Conservation (phyloP, 2,113 vertebrate genomes). For the Corythoichthys haematopterus region DNA sequence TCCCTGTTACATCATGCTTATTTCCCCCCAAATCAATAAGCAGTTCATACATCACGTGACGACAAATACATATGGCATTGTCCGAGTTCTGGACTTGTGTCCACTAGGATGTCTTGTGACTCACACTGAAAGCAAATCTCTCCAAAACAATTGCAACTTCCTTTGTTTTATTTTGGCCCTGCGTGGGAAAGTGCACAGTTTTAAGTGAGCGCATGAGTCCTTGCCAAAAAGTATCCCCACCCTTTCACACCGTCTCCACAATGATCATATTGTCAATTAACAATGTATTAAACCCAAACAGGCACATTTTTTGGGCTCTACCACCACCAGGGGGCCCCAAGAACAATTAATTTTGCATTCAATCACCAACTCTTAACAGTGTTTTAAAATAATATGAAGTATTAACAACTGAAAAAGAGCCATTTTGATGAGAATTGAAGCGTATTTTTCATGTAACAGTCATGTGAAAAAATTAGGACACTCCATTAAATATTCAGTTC, state of each 20-base stretch:
- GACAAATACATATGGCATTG: conserved; percentile 26
- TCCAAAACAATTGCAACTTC: conserved; percentile 96
- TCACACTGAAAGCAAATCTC: conserved; percentile 71
- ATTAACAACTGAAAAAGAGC: too few species aligned
- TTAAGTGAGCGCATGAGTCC: conserved; percentile 83
- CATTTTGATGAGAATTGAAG: too few species aligned
- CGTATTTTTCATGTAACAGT: too few species aligned
- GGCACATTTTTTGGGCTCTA: background rate
- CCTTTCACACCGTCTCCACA: conserved; percentile 82
- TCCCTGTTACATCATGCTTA: conserved; percentile 1
- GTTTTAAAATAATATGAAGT: too few species aligned
- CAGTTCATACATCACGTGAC: conserved; percentile 4
- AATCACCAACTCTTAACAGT: too few species aligned
- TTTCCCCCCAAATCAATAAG: conserved; percentile 16
- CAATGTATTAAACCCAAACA: background rate
- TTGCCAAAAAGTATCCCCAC: conserved; percentile 81
- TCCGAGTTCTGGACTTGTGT: conserved; percentile 27
- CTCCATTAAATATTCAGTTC: too few species aligned
- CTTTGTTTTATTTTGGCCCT: conserved; percentile 96
- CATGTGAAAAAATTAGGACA: too few species aligned
- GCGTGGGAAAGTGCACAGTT: conserved; percentile 92
- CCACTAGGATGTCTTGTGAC: conserved; percentile 43
- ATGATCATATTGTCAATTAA: conserved; percentile 69
- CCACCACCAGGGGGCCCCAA: background rate
- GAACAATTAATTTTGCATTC: background rate